Evolutionary conservation across 2,888 invertebrate genomes (phyloP), one percentile per base, ranked within the genome.

Genomic region (Nyleta sp.): DNA sequence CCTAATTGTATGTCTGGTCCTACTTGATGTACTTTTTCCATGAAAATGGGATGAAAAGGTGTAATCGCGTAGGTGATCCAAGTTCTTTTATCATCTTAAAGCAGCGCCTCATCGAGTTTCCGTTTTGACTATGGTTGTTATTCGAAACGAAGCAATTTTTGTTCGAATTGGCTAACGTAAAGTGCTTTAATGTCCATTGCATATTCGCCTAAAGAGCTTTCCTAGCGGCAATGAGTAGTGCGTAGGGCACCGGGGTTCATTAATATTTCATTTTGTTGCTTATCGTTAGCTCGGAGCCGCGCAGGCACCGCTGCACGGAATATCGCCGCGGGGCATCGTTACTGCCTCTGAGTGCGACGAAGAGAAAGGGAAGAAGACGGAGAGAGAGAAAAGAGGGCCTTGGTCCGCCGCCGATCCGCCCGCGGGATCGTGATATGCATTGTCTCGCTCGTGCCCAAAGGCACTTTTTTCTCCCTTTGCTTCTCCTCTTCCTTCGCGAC

Each of bases 221-320:
- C 40, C 72, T 68, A 72, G 55, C 67, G 60, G 73, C 72, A 67
- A 73, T 72, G 73, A 73, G 68, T 48, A 62, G 78, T 72, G 77
- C 72, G 79, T 71, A 68, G 76, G 80, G 80, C 77, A 73, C 72
- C 55, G 57, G 53, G 84, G 86, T 90, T 90, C 89, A 89, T 90
- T 90, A 90, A 90, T 90, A 90, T 90, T 90, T 90, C 90, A 90
- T 90, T 90, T 88, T 87, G 89, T 88, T 87, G 89, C 90, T 89
- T 90, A 90, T 90, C 89, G 89, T 89, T 89, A 86, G 87, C 87
- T 85, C 86, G 83, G 82, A 83, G 85, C 84, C 83, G 84, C 77
- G 78, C 77, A 67, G 81, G 81, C 86, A 80, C 80, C 80, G 84
- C 82, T 84, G 84, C 80, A 38, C 46, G 65, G 83, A 74, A 65